Percentiles rank a stretch among this genome's conserved stretches.
Evolutionary conservation across 2,797 vertebrate genomes (phyloP).

Genomic region (Spinus olivaceus): DNA sequence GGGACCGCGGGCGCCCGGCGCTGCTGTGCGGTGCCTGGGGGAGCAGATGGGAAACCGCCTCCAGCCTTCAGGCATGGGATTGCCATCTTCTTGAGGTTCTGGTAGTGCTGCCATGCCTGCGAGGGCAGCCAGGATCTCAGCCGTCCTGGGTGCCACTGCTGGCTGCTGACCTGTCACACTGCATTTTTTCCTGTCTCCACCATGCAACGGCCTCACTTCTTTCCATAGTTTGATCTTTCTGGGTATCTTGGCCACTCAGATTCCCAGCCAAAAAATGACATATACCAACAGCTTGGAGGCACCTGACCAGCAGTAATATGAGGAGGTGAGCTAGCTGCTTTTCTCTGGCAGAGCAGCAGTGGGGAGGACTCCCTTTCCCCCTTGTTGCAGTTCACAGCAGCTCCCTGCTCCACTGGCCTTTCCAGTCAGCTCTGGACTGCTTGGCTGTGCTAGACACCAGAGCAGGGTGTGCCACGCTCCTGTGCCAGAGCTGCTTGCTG

Average conservation of each 20-base stretch:
- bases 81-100: background rate
- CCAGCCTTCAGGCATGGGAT: background rate
- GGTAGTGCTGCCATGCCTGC: fast-evolving
- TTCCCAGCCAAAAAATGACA: background rate
- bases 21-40: background rate
- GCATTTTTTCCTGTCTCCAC: background rate
- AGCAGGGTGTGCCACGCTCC: conserved; percentile 19
- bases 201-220: fast-evolving
- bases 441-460: background rate
- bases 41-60: background rate
- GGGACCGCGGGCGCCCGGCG: background rate
- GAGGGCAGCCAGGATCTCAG: background rate
- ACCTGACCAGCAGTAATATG: fast-evolving
- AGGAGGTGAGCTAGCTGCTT: background rate
- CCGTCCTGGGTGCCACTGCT: fast-evolving
- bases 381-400: fast-evolving
- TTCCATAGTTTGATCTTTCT: background rate
- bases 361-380: background rate
- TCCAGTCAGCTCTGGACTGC: background rate
- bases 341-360: background rate
- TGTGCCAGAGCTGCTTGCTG: background rate
- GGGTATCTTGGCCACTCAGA: background rate
- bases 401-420: background rate
- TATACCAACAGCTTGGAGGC: background rate
- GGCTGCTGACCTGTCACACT: background rate